A percentile compares a stretch with the other conserved stretches of the same genome.
Conservation (phyloP, 2,888 invertebrate genomes). For the Caenorhabditis zanzibari region DNA sequence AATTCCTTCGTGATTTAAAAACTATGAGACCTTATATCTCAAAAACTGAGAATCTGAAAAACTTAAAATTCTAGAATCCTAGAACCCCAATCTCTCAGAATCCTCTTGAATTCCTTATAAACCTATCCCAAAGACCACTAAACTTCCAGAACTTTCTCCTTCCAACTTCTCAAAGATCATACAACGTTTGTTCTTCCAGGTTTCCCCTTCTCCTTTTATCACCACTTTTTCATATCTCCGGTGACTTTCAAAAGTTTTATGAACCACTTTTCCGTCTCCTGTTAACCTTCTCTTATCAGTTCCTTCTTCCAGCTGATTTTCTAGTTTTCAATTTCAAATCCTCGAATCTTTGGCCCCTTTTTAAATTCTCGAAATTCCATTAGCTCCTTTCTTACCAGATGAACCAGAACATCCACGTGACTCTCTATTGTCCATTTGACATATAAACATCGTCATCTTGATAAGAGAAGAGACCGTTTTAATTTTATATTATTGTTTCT, state of each 20-base stretch:
- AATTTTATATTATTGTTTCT: constrained; percentile 21
- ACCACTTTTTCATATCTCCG: neutral
- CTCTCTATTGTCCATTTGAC: neutral
- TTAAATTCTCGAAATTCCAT: neutral
- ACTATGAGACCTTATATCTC: neutral
- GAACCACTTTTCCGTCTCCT: constrained; percentile 5
- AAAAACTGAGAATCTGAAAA: neutral
- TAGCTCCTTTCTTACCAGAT: neutral
- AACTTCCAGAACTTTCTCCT: neutral
- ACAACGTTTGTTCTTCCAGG: constrained; percentile 15
- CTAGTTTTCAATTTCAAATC: neutral
- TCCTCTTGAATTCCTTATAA: too few species aligned
- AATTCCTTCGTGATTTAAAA: too few species aligned
- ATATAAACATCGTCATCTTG: constrained; percentile 47
- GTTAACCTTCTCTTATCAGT: constrained; percentile 6
- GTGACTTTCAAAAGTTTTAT: constrained; percentile 16
- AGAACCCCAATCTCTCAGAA: too few species aligned
- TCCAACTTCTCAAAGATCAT: constrained; percentile 15
- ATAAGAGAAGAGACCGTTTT: constrained; percentile 42
- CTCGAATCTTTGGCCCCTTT: neutral
- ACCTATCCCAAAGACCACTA: neutral
- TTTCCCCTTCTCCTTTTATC: constrained; percentile 6
- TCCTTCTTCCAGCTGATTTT: neutral
- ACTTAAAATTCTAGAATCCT: neutral
- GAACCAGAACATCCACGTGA: constrained; percentile 38